These are phyloP conservation scores for Stegana nigrithorax DNA, from an alignment of 2,888 invertebrate genomes.

Conservation along the genomic window DNA sequence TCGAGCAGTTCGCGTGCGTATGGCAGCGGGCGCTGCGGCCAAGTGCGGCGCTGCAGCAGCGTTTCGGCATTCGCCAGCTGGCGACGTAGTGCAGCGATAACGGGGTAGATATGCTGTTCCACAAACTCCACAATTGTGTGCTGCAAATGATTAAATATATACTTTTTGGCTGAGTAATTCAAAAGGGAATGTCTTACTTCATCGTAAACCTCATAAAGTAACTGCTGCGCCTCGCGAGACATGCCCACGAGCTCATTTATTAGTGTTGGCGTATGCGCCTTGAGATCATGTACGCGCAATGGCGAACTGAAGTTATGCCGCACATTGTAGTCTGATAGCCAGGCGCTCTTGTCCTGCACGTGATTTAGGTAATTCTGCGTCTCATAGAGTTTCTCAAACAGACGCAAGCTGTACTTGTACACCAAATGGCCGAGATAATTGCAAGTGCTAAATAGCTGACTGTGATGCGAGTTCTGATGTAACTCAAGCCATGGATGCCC, in stretches of 20 bases:
- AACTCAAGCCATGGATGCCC: slow-evolving; percentile 72
- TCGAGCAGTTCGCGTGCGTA: slow-evolving; percentile 51
- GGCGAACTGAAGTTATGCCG: slow-evolving; percentile 78
- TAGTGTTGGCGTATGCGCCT: slow-evolving; percentile 71
- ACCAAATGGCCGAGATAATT: slow-evolving; percentile 75
- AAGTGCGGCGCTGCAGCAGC: slow-evolving; percentile 71
- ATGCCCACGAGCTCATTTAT: slow-evolving; percentile 72
- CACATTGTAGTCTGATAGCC: slow-evolving; percentile 80
- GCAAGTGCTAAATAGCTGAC: slow-evolving; percentile 75
- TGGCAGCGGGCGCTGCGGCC: slow-evolving; percentile 74
- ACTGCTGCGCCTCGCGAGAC: slow-evolving; percentile 71
- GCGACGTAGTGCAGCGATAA: slow-evolving; percentile 69
- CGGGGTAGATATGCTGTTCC: slow-evolving; percentile 75
- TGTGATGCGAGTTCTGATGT: slow-evolving; percentile 73
- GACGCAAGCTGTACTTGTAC: slow-evolving; percentile 68
- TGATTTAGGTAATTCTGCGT: slow-evolving; percentile 63
- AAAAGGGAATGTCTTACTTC: slow-evolving; percentile 49
- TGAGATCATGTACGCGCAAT: slow-evolving; percentile 74
- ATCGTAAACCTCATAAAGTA: slow-evolving; percentile 73
- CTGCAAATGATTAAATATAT: slow-evolving; percentile 29
- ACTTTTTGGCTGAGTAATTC: neutral
- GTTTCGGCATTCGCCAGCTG: slow-evolving; percentile 71
- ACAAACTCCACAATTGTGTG: slow-evolving; percentile 74
- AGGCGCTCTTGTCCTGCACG: slow-evolving; percentile 69
- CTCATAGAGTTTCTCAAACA: slow-evolving; percentile 67